Evolutionary conservation across 2,797 vertebrate genomes (phyloP), one percentile per base, ranked within the genome.

Genomic region (Scomberomorus guttatus): DNA sequence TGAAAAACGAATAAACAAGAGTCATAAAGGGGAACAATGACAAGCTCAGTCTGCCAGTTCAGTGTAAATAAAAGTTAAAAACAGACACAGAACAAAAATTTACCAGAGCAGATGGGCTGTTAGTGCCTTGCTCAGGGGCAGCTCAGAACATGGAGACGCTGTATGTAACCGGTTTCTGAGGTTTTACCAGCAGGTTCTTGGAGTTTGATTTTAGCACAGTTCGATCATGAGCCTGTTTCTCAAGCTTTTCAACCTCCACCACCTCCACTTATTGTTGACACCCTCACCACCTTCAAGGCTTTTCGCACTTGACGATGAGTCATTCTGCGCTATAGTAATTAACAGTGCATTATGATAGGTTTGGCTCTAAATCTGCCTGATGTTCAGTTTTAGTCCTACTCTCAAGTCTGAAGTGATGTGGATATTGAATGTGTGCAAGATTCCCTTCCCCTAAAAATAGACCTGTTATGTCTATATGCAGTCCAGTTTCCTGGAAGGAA

Each of bases 241-340:
- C 29, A 46, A 70, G 39, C 20, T 32, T 74, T 68, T 56, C 58
- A 74, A n/a, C 46, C 51, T 48, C 71, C 5, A 7, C 66, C 61
- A 29, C 63, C 55, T 78, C 42, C 52, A 1, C 64, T 85, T 75
- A 77, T 73, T 80, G 68, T 82, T 15, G 44, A 82, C 80, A 77
- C 13, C 75, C 20, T 73, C 34, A 7, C 44, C 71, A 54, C 75
- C 79, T 76, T 77, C 66, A 66, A 79, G 68, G 82, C 83, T 69
- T 42, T 51, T 64, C 57, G 55, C 17, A 71, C 65, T 72, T 14
- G 1, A 11, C 9, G 58, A 86, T 87, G 90, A 91, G 39, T 87
- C 83, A 89, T 44, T 58, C n/a, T 18, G 50, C 66, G 64, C 54
- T 57, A 5, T 34, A 65, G 65, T 82, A 88, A 89, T 89, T 79